These are phyloP conservation scores for Enteromius radiatus DNA, from an alignment of 2,797 vertebrate species.

Conservation along the genomic window DNA sequence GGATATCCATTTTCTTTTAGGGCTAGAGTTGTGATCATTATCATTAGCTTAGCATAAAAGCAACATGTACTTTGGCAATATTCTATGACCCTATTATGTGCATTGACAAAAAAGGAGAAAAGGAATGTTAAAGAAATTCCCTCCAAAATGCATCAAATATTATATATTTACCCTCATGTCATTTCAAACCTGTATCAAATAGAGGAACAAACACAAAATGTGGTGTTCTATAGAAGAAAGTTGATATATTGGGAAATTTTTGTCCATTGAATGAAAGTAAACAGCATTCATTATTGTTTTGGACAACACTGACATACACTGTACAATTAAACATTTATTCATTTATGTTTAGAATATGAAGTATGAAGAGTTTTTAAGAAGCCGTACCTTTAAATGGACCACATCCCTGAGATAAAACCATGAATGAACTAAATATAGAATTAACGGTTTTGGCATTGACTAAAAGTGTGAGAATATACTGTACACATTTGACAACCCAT, in stretches of 20 bases:
- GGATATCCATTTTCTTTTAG: background rate
- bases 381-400: background rate
- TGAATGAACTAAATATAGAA: constrained; percentile 9
- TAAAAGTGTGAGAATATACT: background rate
- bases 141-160: background rate
- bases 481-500: background rate
- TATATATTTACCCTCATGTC: background rate
- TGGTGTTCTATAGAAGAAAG: background rate
- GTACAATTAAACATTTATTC: background rate
- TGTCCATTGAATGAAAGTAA: background rate
- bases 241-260: background rate
- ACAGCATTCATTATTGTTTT: background rate
- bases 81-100: background rate
- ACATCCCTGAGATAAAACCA: constrained; percentile 19
- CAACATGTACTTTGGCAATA: background rate
- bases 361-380: background rate
- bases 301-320: background rate
- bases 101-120: background rate
- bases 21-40: background rate
- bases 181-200: background rate
- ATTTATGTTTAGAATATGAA: background rate
- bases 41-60: background rate
- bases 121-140: background rate
- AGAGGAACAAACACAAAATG: background rate
- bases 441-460: background rate